Evolutionary conservation across 1,140 invertebrate genomes (phyloP).

Genomic region (Protaetia brevitarsis): DNA sequence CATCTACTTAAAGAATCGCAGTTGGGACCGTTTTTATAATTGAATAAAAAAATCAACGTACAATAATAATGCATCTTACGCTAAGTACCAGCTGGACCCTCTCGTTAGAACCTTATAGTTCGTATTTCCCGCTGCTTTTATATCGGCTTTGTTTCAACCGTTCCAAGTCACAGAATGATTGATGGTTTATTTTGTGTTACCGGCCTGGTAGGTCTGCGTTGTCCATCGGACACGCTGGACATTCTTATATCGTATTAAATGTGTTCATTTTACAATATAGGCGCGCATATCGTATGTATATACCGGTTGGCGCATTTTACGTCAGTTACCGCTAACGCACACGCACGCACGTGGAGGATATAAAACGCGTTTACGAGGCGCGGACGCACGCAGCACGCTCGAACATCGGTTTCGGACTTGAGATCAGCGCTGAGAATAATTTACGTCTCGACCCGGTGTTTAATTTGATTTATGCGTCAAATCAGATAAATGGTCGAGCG

Average conservation of each 20-base stretch:
- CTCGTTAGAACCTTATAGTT: conserved; percentile 45
- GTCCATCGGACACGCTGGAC: conserved; percentile 33
- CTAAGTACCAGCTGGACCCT: conserved; percentile 29
- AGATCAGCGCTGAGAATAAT: not conserved
- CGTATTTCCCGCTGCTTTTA: conserved; percentile 47
- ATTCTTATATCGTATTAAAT: conserved; percentile 27
- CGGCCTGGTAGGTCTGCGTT: conserved; percentile 44
- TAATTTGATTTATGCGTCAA: not conserved
- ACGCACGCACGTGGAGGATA: not conserved
- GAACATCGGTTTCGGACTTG: not conserved
- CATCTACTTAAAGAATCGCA: conserved; percentile 44
- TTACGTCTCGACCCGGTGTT: not conserved
- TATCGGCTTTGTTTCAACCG: conserved; percentile 46
- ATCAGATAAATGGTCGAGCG: no score
- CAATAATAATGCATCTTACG: conserved; percentile 39
- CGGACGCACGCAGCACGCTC: not conserved
- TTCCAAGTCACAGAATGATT: conserved; percentile 43
- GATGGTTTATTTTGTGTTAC: conserved; percentile 46
- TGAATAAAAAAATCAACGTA: conserved; percentile 38
- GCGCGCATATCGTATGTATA: not conserved
- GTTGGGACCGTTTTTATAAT: conserved; percentile 39
- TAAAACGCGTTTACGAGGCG: not conserved
- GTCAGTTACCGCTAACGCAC: not conserved
- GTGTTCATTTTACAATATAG: conserved; percentile 20
- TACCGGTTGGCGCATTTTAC: not conserved